Base-by-base conservation (phyloP, 2,113 vertebrate genomes). In the Pterocles orientalis region DNA sequence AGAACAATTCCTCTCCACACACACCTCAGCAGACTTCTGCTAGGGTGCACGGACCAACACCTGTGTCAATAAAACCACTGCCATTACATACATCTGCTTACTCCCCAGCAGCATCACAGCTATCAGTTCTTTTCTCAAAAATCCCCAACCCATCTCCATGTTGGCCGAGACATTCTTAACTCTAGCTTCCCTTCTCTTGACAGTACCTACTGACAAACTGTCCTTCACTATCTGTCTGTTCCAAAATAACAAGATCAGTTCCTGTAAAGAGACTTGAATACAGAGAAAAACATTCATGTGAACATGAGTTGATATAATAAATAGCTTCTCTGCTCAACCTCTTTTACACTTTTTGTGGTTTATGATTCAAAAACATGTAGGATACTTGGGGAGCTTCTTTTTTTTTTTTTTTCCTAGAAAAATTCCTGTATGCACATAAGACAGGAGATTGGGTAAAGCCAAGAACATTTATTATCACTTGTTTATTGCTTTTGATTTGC, bases 401-500 rank as follows among this genome's bases (percentile, higher is more conserved):
- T 29, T 19, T 31, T 19, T 31, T 29, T 19, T 41, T 91, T 86
- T 75, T 48, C 56, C 57, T 34, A 23, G 33, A 39, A 87, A 82
- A 68, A n/a, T 1, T 58, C 71, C n/a, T 53, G 11, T 14, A 36
- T 7, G 14, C 26, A 43, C 3, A 8, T 1, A 1, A 91, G 31
- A 48, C 34, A 70, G 45, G 48, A 78, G 34, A 64, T 0, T 25
- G 12, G 6, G 23, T 51, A 56, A 90, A 81, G 51, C 4, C 33
- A 75, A 65, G 28, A 87, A 34, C 19, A 72, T 53, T 50, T 53
- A 78, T 76, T 31, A 86, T 34, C 31, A 60, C 26, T 82, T 77
- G 18, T 65, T 90, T 60, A 61, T 47, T 72, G 36, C 19, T 83
- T 96, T 48, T 92, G 56, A 57, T 81, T 89, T 82, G 66, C n/a